Evolutionary conservation across 1,140 invertebrate genomes (phyloP), one percentile per base, ranked within the genome.

Genomic region (Neodiprion fabricii): DNA sequence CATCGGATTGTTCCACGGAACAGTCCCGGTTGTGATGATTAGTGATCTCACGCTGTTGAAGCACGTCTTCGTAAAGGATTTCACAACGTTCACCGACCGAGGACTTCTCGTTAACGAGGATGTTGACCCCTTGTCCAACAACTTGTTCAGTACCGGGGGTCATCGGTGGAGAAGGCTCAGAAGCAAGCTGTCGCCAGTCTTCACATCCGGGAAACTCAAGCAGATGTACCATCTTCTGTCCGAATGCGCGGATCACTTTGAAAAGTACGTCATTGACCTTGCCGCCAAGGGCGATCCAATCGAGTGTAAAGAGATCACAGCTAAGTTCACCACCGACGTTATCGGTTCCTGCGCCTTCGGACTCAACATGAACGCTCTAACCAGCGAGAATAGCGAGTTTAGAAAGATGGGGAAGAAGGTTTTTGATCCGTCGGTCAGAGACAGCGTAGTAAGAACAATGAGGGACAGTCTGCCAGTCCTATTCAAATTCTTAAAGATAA

Each of bases 31-130:
- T 9, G 74, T 91, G 8, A 77, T 91, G 1, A 69, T 91, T 2
- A 84, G 89, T 10, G 91, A 94, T 79, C 83, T 91, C 21, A 89
- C 91, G 9, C 78, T 94, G 0, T 87, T 93, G 0, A 92, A 92
- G 78, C 81, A 87, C 17, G 87, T 94, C 2, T 74, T 93, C 23
- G 87, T 91, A 3, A 91, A 90, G 78, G 91, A 93, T 77, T 92
- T 92, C 67, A 79, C 86, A 50, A 78, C 85, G 40, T 92, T 92
- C 53, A 76, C 83, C 48, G 88, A 91, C 75, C 88, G 89, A 9
- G 87, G 86, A 4, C 66, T 88, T 1, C 84, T 85, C 66, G 83
- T 87, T 23, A 88, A 90, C 72, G 86, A 88, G 17, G 77, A 87
- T 12, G 82, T 79, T 67, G 87, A 91, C 79, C 90, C 89, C 0